Percentiles rank a stretch among this genome's conserved stretches.
These are phyloP conservation scores for Drosophila athabasca DNA, from an alignment of 1,140 invertebrate species.

Conservation along the genomic window DNA sequence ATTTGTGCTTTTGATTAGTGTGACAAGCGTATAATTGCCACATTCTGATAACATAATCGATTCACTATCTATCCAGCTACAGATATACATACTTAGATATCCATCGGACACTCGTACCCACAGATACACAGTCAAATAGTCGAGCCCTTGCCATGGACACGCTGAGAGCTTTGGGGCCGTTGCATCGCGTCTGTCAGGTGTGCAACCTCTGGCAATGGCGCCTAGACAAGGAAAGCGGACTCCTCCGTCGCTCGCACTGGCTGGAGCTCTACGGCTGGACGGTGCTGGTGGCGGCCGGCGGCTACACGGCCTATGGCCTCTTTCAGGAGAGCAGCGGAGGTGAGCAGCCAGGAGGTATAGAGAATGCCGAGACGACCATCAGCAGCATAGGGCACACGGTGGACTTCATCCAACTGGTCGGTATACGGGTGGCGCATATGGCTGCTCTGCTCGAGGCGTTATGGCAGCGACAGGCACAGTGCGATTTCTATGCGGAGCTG, in stretches of 20 bases:
- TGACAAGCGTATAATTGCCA: too few species aligned
- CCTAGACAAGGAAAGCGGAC: conserved; percentile 17
- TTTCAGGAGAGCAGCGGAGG: conserved; percentile 40
- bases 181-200: conserved; percentile 56
- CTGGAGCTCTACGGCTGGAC: conserved; percentile 60
- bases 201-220: conserved; percentile 62
- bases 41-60: too few species aligned
- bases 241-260: conserved; percentile 40
- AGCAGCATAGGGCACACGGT: conserved; percentile 67
- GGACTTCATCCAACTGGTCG: conserved; percentile 75
- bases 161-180: conserved; percentile 39
- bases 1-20: too few species aligned
- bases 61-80: too few species aligned
- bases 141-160: conserved; percentile 57
- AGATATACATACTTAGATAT: too few species aligned
- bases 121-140: conserved; percentile 6
- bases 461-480: conserved; percentile 43
- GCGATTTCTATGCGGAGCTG: conserved; percentile 47
- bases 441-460: conserved; percentile 61
- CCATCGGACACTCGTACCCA: too few species aligned
- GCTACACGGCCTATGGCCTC: conserved; percentile 52
- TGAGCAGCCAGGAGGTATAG: not conserved
- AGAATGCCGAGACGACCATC: conserved; percentile 19
- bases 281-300: conserved; percentile 33
- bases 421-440: conserved; percentile 71